A percentile compares a stretch with the other conserved stretches of the same genome.
These are phyloP conservation scores for Dreissena polymorpha DNA, from an alignment of 1,140 invertebrate genomes.

Conservation along the genomic window DNA sequence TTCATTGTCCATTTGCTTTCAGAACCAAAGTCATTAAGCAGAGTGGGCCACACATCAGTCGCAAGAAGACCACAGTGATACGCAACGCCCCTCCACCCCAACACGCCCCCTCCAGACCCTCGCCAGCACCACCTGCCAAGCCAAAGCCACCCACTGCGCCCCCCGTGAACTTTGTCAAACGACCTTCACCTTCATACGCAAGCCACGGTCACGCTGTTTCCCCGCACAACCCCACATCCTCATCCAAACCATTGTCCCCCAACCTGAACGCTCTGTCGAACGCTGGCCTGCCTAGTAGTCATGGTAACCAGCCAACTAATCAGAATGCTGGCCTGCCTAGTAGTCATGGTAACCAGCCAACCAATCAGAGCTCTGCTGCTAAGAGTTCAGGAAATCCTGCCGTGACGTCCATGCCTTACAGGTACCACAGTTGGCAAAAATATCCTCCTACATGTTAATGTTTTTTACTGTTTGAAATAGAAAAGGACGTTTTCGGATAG, in stretches of 20 bases:
- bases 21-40: constrained; percentile 95
- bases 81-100: constrained; percentile 21
- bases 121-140: constrained; percentile 40
- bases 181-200: constrained; percentile 42
- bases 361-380: constrained; percentile 3
- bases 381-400: constrained; percentile 79
- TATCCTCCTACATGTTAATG: too few relatives aligned
- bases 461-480: too few relatives aligned
- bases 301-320: not conserved
- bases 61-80: constrained; percentile 83
- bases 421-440: constrained; percentile 79
- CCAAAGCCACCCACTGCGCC: constrained; percentile 47
- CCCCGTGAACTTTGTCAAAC: constrained; percentile 45
- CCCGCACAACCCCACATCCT: constrained; percentile 45
- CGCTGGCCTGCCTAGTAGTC: not conserved
- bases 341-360: not conserved
- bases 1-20: constrained; percentile 57
- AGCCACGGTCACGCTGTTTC: constrained; percentile 50
- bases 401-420: constrained; percentile 86
- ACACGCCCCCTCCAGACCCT: constrained; percentile 19
- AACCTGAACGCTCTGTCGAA: constrained; percentile 54
- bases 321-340: not conserved
- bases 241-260: constrained; percentile 50
- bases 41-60: constrained; percentile 91
- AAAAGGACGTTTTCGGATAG: too few relatives aligned